These are phyloP conservation scores for Syngnathus rostellatus DNA, from an alignment of 2,797 vertebrate species.

Conservation along the genomic window DNA sequence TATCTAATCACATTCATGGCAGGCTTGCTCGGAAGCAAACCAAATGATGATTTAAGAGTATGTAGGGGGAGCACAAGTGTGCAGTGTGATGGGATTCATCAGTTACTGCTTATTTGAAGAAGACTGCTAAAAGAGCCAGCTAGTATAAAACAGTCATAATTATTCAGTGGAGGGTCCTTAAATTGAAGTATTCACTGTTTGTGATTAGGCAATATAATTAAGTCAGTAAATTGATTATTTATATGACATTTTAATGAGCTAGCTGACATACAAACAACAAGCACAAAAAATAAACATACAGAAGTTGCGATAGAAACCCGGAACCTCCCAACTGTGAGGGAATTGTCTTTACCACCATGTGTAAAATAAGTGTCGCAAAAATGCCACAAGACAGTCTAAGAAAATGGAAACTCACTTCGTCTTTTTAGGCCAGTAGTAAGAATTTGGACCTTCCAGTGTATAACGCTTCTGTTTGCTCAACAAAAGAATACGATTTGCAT, in stretches of 20 bases:
- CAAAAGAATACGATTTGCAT: neutral
- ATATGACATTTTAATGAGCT: neutral
- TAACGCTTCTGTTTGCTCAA: neutral
- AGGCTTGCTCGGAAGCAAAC: constrained; percentile 26
- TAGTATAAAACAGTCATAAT: neutral
- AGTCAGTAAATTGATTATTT: neutral
- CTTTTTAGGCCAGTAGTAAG: no score
- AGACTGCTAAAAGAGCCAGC: neutral
- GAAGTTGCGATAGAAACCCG: no score
- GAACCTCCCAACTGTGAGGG: no score
- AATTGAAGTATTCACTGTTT: neutral
- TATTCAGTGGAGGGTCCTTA: neutral
- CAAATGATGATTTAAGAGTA: constrained; percentile 1
- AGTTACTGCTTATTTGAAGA: neutral
- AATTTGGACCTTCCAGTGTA: neutral
- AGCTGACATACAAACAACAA: neutral
- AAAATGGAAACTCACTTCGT: no score
- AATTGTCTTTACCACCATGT: no score
- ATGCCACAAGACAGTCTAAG: no score
- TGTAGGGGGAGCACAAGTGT: neutral
- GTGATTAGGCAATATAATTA: neutral
- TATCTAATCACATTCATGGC: constrained; percentile 48
- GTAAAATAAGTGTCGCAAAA: no score
- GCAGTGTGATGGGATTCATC: neutral
- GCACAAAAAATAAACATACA: no score